Base-by-base conservation (phyloP, 2,888 invertebrate genomes). In the Cephalotes varians region DNA sequence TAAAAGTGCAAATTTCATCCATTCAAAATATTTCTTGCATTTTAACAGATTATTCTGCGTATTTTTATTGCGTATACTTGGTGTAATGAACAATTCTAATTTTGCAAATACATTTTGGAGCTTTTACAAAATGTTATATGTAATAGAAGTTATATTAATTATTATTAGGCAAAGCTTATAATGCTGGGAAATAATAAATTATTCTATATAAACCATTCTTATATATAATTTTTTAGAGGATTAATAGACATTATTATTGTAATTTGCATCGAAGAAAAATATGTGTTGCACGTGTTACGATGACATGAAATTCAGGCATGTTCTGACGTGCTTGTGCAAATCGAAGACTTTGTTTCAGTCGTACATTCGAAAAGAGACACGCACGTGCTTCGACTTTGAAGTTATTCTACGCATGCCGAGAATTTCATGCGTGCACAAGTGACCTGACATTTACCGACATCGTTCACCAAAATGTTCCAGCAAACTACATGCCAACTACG, bases 311-410 rank as follows among this genome's bases (percentile, higher is more conserved):
- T 71, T 79, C 72, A 67, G 25, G 34, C 77, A 77, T 56, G 77
- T 79, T 56, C 18, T 18, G 77, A 79, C 56, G 56, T 72, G 58
- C 56, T 71, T 47, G 44, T 10, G 56, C 56, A 79, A 79, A 71
- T 79, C 72, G 56, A 34, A 56, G 44, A 44, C 72, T 44, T 71
- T 71, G 54, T 79, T 65, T 56, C 12, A 58, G 73, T 56, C 25
- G 15, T 77, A 71, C 56, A 25, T 12, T 25, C 72, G 18, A 25
- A 25, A 56, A 71, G 71, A 71, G 54, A 71, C 77, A 67, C 77
- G 72, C 31, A 76, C 77, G 72, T 79, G 77, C 56, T 44, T 44
- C n/a, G 72, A 79, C 44, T 79, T 56, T 72, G 31, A 37, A 79
- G 56, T 72, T 56, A 44, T 71, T 79, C 73, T 54, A 79, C 44